Conservation (phyloP, 1,140 invertebrate species). For the Aphelenchoides besseyi region DNA sequence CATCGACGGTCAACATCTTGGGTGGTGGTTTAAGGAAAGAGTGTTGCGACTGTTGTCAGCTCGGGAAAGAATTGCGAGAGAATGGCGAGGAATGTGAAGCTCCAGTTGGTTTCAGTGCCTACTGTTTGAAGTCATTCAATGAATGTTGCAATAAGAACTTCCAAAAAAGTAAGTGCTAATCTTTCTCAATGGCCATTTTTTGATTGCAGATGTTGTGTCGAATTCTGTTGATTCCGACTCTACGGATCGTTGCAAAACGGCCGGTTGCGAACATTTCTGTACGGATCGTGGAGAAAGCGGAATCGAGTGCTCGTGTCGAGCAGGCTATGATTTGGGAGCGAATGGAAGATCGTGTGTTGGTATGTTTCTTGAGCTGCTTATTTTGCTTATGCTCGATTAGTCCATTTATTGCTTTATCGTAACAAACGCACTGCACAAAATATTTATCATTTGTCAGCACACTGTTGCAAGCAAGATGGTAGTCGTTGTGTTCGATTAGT, state of each 20-base stretch:
- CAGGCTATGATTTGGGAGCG: constrained; percentile 53
- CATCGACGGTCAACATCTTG: constrained; percentile 43
- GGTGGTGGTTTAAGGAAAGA: constrained; percentile 53
- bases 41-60: constrained; percentile 61
- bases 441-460: neutral
- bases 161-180: constrained; percentile 20
- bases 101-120: constrained; percentile 54
- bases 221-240: constrained; percentile 4
- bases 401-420: neutral
- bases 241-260: constrained; percentile 30
- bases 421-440: neutral
- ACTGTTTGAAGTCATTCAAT: constrained; percentile 57
- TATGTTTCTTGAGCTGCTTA: constrained; percentile 23
- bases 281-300: constrained; percentile 47
- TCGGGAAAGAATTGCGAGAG: constrained; percentile 53
- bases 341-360: constrained; percentile 57
- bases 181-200: neutral
- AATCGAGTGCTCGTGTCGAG: constrained; percentile 55
- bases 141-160: constrained; percentile 50
- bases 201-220: constrained; percentile 8
- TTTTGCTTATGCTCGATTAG: constrained; percentile 5
- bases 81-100: constrained; percentile 50
- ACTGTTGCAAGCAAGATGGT: neutral
- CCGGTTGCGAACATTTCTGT: constrained; percentile 56
- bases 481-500: neutral